Evolutionary conservation across 2,888 invertebrate species (phyloP).

Genomic region (Chalcosyrphus nemorum): DNA sequence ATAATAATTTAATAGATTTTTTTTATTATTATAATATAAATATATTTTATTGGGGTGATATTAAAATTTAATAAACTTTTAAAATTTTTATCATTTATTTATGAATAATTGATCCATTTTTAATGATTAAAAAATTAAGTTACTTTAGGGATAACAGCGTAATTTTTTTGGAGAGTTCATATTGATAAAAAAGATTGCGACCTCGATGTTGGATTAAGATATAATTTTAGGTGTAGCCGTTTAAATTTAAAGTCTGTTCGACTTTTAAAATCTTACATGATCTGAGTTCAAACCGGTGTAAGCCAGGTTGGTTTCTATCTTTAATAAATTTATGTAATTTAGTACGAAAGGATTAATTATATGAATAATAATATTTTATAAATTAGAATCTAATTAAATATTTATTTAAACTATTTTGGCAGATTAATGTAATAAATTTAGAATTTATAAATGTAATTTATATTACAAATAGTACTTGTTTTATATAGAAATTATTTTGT

Average conservation of each 20-base stretch:
- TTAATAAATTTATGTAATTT: constrained; percentile 84
- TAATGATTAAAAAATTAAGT: constrained; percentile 87
- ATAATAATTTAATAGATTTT: constrained; percentile 80
- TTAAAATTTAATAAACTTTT: constrained; percentile 85
- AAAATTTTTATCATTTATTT: constrained; percentile 80
- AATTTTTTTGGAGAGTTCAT: constrained; percentile 89
- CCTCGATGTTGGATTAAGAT: constrained; percentile 95
- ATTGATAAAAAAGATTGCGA: constrained; percentile 90
- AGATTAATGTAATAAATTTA: constrained; percentile 88
- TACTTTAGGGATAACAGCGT: constrained; percentile 94
- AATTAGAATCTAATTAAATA: constrained; percentile 77
- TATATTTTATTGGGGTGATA: constrained; percentile 87
- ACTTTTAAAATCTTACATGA: constrained; percentile 93
- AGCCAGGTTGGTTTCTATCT: constrained; percentile 94
- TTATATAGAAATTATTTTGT: too few species aligned
- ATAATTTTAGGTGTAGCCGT: constrained; percentile 86
- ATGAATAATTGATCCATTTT: constrained; percentile 84
- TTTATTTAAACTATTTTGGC: constrained; percentile 84
- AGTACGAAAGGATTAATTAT: constrained; percentile 91
- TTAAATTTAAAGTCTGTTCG: constrained; percentile 88
- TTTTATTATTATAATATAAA: constrained; percentile 77
- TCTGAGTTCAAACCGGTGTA: constrained; percentile 93
- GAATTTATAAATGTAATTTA: constrained; percentile 85
- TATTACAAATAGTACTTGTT: constrained; percentile 84
- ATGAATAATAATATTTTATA: constrained; percentile 82